Evolutionary conservation across 2,113 vertebrate species (phyloP), one percentile per base, ranked within the genome.

Genomic region (Sinocyclocheilus anshuiensis): DNA sequence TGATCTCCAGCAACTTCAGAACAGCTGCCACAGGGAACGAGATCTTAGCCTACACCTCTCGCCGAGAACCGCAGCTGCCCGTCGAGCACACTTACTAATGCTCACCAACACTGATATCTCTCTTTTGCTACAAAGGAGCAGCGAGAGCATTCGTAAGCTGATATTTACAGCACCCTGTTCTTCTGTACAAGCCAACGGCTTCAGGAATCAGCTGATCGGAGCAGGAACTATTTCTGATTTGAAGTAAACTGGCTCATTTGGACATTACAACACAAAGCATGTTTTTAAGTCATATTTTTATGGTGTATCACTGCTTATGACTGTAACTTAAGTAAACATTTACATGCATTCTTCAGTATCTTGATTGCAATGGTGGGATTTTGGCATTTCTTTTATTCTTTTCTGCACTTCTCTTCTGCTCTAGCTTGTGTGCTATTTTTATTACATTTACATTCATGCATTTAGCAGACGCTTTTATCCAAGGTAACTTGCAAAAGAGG

Each of bases 1-100:
- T 87, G 42, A 90, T 90, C 83, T 86, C 79, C 22, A 55, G 71
- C 69, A 84, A 83, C 84, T 88, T 88, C 83, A 85, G 84, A 53
- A 63, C 84, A 81, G 81, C 81, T 67, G 77, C 77, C 84, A 72
- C 33, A 72, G 84, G 33, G 83, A 72, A 22, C 26, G 24, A 79
- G 85, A 55, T 81, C 83, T 18, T 53, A 84, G 75, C 57, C 13
- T 26, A n/a, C 24, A 39, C 76, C 50, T 79, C 55, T 29, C 50
- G 39, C 33, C 81, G n/a, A 72, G 69, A 65, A 33, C 80, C 79
- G 71, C 87, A 87, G 63, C 85, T 72, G 88, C 79, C 78, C 83
- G 88, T 85, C 84, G 67, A 78, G 50, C 39, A 65, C 57, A 77
- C 77, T 89, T 77, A 84, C 76, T 79, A 82, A 84, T 65, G 79